A percentile compares a stretch with the other conserved stretches of the same genome.
These are phyloP conservation scores for Sanderia malayensis DNA, from an alignment of 30 jellyfish, hydroid and myxozoan species.

Conservation along the genomic window DNA sequence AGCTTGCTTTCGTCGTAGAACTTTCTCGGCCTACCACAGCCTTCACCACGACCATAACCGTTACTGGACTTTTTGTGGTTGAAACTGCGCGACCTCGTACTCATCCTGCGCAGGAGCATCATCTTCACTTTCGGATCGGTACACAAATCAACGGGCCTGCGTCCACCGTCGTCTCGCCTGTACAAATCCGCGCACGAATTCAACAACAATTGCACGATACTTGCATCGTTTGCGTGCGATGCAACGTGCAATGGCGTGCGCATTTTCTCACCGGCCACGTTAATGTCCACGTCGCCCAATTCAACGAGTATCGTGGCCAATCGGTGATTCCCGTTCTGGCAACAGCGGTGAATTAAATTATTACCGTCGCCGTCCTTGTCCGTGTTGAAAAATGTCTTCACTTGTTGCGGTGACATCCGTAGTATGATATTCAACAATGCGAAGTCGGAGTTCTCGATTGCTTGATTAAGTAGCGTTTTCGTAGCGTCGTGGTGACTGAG, in stretches of 20 bases:
- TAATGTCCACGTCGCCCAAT: conserved; percentile 35
- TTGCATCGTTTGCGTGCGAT: conserved; percentile 2
- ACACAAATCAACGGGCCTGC: conserved; percentile 45
- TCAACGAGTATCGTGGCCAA: conserved; percentile 20
- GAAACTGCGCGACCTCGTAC: conserved; percentile 43
- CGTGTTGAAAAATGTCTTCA: conserved; percentile 6
- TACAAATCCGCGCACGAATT: conserved; percentile 50
- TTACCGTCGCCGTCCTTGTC: conserved; percentile 33
- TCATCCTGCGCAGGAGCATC: conserved; percentile 22
- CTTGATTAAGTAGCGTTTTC: conserved; percentile 16
- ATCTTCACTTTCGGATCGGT: conserved; percentile 27
- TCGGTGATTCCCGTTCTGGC: conserved; percentile 22
- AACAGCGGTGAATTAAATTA: conserved; percentile 27
- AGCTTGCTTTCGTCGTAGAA: background rate
- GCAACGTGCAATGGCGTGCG: conserved; percentile 43
- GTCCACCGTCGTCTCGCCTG: conserved; percentile 39
- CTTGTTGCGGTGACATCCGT: conserved; percentile 37
- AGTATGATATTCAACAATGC: conserved; percentile 19
- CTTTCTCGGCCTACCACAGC: too few species aligned
- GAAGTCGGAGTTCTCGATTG: conserved; percentile 32
- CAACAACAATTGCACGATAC: conserved; percentile 25
- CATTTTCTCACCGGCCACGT: conserved; percentile 12
- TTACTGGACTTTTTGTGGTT: conserved; percentile 2
- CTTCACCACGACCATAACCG: too few species aligned
- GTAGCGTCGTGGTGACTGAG: conserved; percentile 37